Conservation (phyloP, 2,888 invertebrate genomes). For the Ochropacha duplaris region DNA sequence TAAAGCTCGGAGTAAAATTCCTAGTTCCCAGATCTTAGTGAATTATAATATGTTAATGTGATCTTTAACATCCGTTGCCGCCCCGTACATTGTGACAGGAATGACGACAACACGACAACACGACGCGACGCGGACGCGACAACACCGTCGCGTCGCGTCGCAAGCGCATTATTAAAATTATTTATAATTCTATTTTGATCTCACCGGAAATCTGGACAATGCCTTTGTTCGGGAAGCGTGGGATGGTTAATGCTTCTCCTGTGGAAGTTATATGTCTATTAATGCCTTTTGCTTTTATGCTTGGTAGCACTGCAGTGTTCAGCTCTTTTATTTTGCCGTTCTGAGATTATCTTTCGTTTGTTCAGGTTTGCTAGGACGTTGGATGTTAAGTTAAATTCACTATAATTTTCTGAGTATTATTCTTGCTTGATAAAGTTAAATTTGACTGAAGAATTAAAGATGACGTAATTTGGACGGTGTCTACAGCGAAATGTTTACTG, state of each 20-base stretch:
- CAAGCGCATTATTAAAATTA: conserved; percentile 48
- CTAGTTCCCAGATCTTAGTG: conserved; percentile 37
- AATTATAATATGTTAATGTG: conserved; percentile 65
- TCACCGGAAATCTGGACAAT: conserved; percentile 41
- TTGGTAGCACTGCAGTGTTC: neutral
- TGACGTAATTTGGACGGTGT: too few species aligned
- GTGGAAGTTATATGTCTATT: conserved; percentile 2
- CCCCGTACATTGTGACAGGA: conserved; percentile 46
- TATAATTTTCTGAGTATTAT: too few species aligned
- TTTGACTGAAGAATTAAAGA: too few species aligned
- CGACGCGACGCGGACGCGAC: conserved; percentile 7
- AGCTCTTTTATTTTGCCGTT: neutral
- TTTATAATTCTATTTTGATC: conserved; percentile 45
- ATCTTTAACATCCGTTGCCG: conserved; percentile 60
- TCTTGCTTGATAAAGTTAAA: neutral
- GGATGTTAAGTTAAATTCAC: neutral
- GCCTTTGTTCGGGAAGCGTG: conserved; percentile 42
- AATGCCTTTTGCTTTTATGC: conserved; percentile 1
- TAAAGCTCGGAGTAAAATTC: conserved; percentile 15
- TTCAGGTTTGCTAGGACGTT: neutral
- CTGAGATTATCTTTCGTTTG: neutral
- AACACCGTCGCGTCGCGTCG: conserved; percentile 12
- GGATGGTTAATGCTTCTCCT: conserved; percentile 23
- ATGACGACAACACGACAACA: conserved; percentile 37
- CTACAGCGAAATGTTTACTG: too few species aligned